Evolutionary conservation across 2,113 vertebrate genomes (phyloP).

Genomic region (Pundamilia nyererei): DNA sequence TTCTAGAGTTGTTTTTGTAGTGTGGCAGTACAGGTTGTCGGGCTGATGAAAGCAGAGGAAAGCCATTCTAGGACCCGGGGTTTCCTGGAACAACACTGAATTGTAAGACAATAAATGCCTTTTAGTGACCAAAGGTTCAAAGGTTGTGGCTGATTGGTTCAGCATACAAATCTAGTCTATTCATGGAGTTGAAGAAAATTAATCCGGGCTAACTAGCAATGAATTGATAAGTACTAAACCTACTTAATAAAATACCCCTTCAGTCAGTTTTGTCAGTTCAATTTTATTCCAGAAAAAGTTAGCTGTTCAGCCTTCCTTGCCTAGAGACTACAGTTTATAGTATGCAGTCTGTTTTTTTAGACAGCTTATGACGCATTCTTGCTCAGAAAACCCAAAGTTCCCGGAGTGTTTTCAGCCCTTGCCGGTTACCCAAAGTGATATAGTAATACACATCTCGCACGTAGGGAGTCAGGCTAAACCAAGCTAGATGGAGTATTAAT

Average conservation of each 20-base stretch:
- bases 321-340: background rate
- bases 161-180: background rate
- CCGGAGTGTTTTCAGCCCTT: conserved; percentile 76
- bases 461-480: conserved; percentile 76
- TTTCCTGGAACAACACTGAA: background rate
- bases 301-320: background rate
- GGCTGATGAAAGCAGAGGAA: accelerated
- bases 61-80: background rate
- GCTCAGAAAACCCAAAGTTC: background rate
- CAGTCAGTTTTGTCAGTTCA: background rate
- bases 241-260: background rate
- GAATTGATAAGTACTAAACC: background rate
- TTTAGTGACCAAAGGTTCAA: background rate
- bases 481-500: conserved; percentile 92
- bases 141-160: background rate
- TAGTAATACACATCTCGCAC: conserved; percentile 94
- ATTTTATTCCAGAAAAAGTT: background rate
- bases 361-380: background rate
- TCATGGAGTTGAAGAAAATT: background rate
- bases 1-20: background rate
- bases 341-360: background rate
- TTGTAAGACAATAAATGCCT: background rate
- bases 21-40: background rate
- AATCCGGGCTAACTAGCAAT: background rate
- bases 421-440: conserved; percentile 99